Evolutionary conservation across 2,113 vertebrate genomes (phyloP), one percentile per base, ranked within the genome.

Genomic region (Suncus etruscus): DNA sequence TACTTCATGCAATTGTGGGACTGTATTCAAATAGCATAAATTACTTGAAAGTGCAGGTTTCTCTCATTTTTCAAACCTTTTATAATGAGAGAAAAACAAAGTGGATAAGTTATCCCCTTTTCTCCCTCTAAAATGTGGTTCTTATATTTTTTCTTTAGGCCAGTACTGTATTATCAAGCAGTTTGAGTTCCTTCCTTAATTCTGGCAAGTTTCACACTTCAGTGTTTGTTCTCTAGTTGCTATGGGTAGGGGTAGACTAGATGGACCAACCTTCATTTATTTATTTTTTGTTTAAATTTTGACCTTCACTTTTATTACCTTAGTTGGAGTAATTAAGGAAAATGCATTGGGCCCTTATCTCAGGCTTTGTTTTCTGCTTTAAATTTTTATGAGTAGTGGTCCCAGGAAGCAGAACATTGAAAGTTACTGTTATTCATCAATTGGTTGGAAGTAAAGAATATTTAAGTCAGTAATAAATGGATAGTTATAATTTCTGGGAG

Each of bases 311-410:
- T 24, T 63, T 80, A 39, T 65, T 69, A 87, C 27, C 86, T 70
- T 50, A 29, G 45, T 39, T 39, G 39, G 39, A 39, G 15, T 72
- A 63, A 51, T 39, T 48, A 86, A 78, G 39, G 76, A 83, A 83
- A 65, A 32, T 24, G n/a, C 16, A 70, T 39, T 20, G 89, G 27
- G 32, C 22, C 16, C 9, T 90, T 63, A 58, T 24, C 69, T 83
- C 11, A 54, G 32, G 63, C 79, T 83, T 72, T 86, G 12, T 39
- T 91, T 87, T 77, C 51, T 92, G 32, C 58, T 74, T 69, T 51
- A 68, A 47, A 6, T 70, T 87, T 54, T 24, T 82, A 48, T 12
- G 27, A 75, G 74, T 18, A 58, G 20, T 20, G 24, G 32, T 69
- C 14, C 32, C 63, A 86, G 82, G 63, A 76, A 89, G 50, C 29